Percentiles rank a stretch among this genome's conserved stretches.
Evolutionary conservation across 30 jellyfish, hydroid and myxozoan genomes (phyloP).

Genomic region (Rhopilema esculentum): DNA sequence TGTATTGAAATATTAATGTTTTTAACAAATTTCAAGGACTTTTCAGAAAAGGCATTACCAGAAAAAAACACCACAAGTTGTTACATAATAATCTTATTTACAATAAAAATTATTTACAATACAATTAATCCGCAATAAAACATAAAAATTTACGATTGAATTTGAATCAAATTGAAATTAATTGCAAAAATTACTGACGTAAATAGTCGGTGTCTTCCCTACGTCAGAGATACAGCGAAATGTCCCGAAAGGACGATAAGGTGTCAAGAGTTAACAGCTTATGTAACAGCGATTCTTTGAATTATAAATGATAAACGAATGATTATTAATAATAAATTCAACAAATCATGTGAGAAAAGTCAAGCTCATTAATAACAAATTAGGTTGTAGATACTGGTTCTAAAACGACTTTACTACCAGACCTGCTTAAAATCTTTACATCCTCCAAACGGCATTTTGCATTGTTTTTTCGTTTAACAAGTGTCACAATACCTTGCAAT

Average conservation of each 20-base stretch:
- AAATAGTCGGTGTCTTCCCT: no score
- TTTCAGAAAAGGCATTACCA: background rate
- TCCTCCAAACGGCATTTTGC: constrained; percentile 25
- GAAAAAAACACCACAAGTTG: background rate
- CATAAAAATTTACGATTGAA: no score
- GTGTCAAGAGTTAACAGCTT: no score
- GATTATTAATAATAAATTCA: background rate
- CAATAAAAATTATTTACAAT: background rate
- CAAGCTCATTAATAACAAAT: constrained; percentile 19
- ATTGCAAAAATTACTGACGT: no score
- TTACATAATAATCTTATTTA: background rate
- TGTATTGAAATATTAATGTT: no score
- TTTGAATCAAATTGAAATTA: no score
- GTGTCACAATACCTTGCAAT: constrained; percentile 35
- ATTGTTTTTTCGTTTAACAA: constrained; percentile 33
- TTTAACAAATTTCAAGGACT: background rate
- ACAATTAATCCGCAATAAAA: no score
- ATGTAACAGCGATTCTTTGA: background rate
- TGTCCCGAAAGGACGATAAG: background rate
- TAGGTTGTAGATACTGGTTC: constrained; percentile 7
- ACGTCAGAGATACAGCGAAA: background rate
- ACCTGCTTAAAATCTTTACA: background rate
- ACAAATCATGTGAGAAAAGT: background rate
- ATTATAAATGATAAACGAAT: background rate
- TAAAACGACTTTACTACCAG: constrained; percentile 25